phyloP scores from a whole-genome alignment of 2,113 vertebrate species.

The Microcebus murinus region DNA sequence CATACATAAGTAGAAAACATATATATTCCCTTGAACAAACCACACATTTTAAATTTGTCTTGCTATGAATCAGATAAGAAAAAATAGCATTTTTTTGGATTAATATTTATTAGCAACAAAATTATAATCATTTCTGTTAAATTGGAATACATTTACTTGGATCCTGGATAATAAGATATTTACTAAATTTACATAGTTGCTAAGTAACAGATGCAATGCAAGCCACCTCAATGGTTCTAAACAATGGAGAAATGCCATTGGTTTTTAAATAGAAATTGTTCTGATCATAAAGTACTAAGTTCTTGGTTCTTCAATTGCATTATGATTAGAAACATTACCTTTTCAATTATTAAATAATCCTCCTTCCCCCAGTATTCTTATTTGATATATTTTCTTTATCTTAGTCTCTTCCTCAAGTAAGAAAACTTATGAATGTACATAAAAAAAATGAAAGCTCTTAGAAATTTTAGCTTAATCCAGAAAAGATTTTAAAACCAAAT shows the following conservation, averaged over 20 bases:
- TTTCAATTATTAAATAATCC: background rate
- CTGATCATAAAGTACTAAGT: background rate
- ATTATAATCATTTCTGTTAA: background rate
- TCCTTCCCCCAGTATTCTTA: background rate
- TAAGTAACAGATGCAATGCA: constrained; percentile 57
- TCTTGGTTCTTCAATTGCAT: background rate
- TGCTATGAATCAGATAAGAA: background rate
- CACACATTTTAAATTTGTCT: background rate
- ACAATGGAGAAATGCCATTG: background rate
- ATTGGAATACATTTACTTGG: background rate
- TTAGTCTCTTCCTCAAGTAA: background rate
- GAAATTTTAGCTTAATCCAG: background rate
- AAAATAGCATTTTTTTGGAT: background rate
- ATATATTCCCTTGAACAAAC: background rate
- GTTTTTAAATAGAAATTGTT: constrained; percentile 38
- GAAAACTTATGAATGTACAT: background rate
- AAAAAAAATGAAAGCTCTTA: background rate
- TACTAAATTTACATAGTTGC: constrained; percentile 35
- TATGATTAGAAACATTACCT: background rate
- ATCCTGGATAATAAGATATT: constrained; percentile 22
- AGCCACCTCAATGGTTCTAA: background rate
- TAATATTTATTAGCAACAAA: background rate
- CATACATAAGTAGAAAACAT: background rate
- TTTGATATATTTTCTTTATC: background rate
- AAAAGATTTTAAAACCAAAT: background rate